Evolutionary conservation across 2,113 vertebrate genomes (phyloP), one percentile per base, ranked within the genome.

Genomic region (Burhinus oedicnemus): DNA sequence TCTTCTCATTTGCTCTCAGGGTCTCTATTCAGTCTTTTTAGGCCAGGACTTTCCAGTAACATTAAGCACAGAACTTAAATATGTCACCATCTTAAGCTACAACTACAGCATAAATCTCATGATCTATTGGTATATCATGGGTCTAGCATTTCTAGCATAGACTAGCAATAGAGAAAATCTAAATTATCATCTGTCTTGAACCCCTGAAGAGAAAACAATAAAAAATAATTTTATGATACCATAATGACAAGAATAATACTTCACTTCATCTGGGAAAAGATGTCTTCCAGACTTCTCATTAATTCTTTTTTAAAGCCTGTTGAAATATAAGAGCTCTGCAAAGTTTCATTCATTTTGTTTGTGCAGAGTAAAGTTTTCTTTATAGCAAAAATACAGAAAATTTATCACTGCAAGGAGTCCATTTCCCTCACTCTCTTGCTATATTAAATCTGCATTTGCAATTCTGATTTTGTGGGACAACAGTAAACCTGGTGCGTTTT

Each of bases 151-250:
- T 93, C 72, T 89, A 87, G 82, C 61, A 85, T 21, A 85, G 85
- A 60, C 57, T 26, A 87, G 65, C 80, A 91, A 69, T 72, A 89
- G 36, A 95, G 72, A 91, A 92, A 95, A 97, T 70, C 81, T 96
- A 95, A 97, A 91, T 96, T 95, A 95, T 96, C 91, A 91, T 92
- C 90, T 97, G 58, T 80, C 89, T 94, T 87, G 81, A 91, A 87
- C 58, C 26, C 52, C 74, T 69, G 87, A 89, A 87, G 85, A 94
- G 83, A 97, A 95, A 95, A 96, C 81, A 96, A 92, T 94, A 96
- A 95, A 96, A 95, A 96, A 96, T 66, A 96, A 93, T 93, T 89
- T 96, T 93, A 96, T 83, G 93, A 95, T 91, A 61, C 81, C 74
- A 58, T 93, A 94, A 96, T 85, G 95, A 95, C 91, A 96, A 93